These are phyloP conservation scores for Pterocles gutturalis DNA, from an alignment of 2,113 vertebrate genomes.

Conservation along the genomic window DNA sequence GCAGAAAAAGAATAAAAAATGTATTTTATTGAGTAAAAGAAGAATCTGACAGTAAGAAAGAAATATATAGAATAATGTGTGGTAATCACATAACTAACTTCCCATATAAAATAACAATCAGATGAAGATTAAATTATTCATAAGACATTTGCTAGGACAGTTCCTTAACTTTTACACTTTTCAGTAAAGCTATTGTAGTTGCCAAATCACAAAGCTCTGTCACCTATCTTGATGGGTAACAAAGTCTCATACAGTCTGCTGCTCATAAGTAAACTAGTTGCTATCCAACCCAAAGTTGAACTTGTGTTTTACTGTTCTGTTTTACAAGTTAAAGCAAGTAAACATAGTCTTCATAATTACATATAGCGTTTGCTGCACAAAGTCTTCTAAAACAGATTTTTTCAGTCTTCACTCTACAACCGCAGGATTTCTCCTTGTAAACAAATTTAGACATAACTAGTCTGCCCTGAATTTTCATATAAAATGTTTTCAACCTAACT, in stretches of 20 bases:
- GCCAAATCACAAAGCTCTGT: not conserved
- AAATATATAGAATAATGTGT: not conserved
- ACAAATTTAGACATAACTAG: not conserved
- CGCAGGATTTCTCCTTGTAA: not conserved
- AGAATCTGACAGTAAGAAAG: not conserved
- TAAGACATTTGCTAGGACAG: not conserved
- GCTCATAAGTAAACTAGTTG: not conserved
- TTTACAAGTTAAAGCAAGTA: not conserved
- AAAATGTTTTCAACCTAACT: not conserved
- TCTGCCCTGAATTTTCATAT: not conserved
- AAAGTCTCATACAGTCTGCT: not conserved
- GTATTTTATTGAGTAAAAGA: not conserved
- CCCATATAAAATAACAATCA: not conserved
- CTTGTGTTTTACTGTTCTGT: not conserved
- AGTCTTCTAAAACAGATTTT: not conserved
- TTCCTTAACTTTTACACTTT: not conserved
- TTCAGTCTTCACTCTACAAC: not conserved
- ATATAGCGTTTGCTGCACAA: not conserved
- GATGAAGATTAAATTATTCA: not conserved
- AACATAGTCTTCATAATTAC: not conserved
- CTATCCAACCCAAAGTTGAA: not conserved
- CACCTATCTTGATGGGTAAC: not conserved
- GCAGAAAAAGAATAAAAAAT: not conserved
- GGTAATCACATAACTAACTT: not conserved
- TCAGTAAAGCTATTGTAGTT: not conserved